Conservation (phyloP, 2,113 vertebrate genomes). For the Mastomys coucha region DNA sequence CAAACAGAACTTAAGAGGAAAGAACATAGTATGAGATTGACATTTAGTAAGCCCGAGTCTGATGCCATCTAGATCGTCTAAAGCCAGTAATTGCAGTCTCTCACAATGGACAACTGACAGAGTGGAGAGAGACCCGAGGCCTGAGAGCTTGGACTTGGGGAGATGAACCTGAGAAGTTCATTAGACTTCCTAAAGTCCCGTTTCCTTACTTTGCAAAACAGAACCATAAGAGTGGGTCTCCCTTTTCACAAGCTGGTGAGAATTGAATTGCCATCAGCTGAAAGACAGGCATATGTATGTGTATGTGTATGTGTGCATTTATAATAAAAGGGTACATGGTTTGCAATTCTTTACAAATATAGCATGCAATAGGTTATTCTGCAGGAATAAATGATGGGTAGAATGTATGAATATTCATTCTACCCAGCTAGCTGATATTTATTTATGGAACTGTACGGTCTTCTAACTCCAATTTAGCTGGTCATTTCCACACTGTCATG, state of each 20-base stretch:
- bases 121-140: neutral
- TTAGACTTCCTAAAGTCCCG: neutral
- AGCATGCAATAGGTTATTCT: neutral
- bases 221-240: neutral
- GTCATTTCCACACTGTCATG: neutral
- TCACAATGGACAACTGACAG: neutral
- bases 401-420: neutral
- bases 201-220: neutral
- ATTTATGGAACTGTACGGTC: constrained; percentile 14
- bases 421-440: neutral
- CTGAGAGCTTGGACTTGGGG: neutral
- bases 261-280: neutral
- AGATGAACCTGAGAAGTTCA: neutral
- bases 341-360: neutral
- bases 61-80: neutral
- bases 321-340: neutral
- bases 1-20: neutral
- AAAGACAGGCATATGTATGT: neutral
- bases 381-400: neutral
- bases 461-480: neutral
- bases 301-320: neutral
- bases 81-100: neutral
- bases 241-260: neutral
- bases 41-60: neutral
- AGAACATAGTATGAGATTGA: neutral